Evolutionary conservation across 2,888 invertebrate species (phyloP).

Genomic region (Ctenicera cuprea): DNA sequence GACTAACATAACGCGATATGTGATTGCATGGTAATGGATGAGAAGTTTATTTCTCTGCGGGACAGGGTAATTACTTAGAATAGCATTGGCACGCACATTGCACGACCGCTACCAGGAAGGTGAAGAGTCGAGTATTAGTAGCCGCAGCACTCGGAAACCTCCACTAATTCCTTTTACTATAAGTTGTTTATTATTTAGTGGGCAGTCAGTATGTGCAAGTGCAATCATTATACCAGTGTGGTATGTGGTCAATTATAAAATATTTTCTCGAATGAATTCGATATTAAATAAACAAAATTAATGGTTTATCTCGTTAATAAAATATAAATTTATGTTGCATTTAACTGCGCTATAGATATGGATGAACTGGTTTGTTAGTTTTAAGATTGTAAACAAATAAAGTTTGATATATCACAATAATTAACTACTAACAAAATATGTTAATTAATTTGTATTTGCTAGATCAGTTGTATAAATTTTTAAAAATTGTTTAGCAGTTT

Average conservation of each 20-base stretch:
- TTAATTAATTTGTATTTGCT: no score
- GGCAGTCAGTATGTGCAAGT: constrained; percentile 24
- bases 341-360: constrained; percentile 25
- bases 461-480: no score
- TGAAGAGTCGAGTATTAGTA: constrained; percentile 29
- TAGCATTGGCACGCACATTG: constrained; percentile 21
- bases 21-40: neutral
- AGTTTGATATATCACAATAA: neutral
- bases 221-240: constrained; percentile 27
- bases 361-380: constrained; percentile 30
- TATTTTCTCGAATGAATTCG: constrained; percentile 37
- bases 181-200: constrained; percentile 37
- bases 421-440: no score
- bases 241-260: constrained; percentile 41
- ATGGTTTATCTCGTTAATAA: constrained; percentile 43
- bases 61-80: constrained; percentile 28
- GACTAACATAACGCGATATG: neutral
- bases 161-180: constrained; percentile 30
- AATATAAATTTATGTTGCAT: constrained; percentile 31
- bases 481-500: no score
- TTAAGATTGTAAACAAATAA: constrained; percentile 8
- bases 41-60: constrained; percentile 4
- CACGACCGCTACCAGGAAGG: constrained; percentile 30
- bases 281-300: constrained; percentile 39
- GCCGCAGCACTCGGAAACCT: constrained; percentile 14